Evolutionary conservation across 2,797 vertebrate genomes (phyloP).

Genomic region (Philypnodon macrostomus): DNA sequence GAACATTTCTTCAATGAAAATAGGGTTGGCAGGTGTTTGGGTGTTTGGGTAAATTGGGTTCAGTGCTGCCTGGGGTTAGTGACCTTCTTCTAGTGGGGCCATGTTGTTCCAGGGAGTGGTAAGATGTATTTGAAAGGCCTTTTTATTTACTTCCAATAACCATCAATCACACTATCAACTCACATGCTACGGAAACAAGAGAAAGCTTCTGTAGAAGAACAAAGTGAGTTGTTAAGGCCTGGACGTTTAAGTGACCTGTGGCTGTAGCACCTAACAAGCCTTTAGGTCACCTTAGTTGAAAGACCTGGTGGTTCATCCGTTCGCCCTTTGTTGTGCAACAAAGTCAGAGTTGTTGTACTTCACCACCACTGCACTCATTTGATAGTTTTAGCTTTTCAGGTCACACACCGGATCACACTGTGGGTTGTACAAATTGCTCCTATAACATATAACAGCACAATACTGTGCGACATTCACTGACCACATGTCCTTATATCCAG

Average conservation of each 20-base stretch:
- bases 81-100: no score
- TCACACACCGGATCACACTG: not conserved
- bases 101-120: no score
- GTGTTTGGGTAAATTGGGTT: no score
- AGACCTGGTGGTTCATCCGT: not conserved
- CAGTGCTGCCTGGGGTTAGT: no score
- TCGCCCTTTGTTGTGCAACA: not conserved
- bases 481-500: not conserved
- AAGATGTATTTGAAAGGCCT: no score
- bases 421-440: conserved; percentile 2
- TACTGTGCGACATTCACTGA: not conserved
- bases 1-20: no score
- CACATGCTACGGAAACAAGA: no score
- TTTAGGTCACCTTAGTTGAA: not conserved
- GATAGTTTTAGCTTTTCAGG: not conserved
- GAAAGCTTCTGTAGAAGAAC: no score
- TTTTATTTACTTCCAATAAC: no score
- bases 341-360: conserved; percentile 4
- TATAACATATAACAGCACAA: not conserved
- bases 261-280: conserved; percentile 1
- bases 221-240: not conserved
- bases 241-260: not conserved
- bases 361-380: not conserved
- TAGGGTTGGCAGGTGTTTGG: no score
- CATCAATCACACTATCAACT: no score